Evolutionary conservation across 2,888 invertebrate genomes (phyloP), one percentile per base, ranked within the genome.

Genomic region (Cantharis rustica): DNA sequence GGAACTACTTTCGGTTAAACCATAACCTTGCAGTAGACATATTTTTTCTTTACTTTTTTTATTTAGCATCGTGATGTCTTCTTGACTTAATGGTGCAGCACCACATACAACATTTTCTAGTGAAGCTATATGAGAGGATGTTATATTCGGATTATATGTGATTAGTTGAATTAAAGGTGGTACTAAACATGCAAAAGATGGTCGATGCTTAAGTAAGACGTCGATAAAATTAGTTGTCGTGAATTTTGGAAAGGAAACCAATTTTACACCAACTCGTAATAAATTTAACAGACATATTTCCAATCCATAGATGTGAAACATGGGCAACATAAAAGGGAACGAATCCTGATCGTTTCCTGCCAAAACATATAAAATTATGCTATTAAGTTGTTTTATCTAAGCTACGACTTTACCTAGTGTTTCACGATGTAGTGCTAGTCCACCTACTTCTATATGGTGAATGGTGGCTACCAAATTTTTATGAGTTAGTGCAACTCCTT

Each of bases 271-370:
- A 10, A 63, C 15, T 13, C 61, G 15, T 11, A 77, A 13, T 4
- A 68, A 61, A 0, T 91, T 90, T 2, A 93, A 83, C 80, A 94
- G 87, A 1, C 91, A 88, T 0, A 92, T 88, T 0, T 92, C 90
- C 64, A 95, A 87, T 0, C 95, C 96, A 84, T 94, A 96, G 73
- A 95, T 94, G 86, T 96, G 96, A 87, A 93, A 96, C 87, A 95
- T 93, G 1, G 96, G 96, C 71, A 96, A 86, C n/a, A 96, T 90
- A 20, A 91, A 91, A 0, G 95, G 92, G 1, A 92, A 79, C 0
- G 92, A 88, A 73, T 94, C 94, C 87, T 94, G 94, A 71, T 81
- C 83, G 10, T 84, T 85, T 10, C 88, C 91, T 90, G 87, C 31
- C 13, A 13, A 71, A 87, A 87, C 75, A 71, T 86, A 84, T 10